A percentile compares a stretch with the other conserved stretches of the same genome.
Evolutionary conservation across 2,113 vertebrate species (phyloP).

Genomic region (Actenoides hombroni): DNA sequence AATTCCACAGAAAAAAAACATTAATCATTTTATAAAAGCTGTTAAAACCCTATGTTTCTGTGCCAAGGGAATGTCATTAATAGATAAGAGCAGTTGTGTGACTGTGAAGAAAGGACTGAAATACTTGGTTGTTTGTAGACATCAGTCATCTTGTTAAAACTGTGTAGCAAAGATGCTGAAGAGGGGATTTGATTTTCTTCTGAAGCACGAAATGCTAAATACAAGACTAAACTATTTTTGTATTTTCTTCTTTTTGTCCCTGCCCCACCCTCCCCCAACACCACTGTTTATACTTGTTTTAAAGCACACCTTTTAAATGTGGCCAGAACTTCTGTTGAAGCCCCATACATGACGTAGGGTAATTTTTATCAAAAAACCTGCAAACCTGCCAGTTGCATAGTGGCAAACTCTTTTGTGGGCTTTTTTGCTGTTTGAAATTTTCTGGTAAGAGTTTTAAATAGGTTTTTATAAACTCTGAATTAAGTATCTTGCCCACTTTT

Average conservation of each 20-base stretch:
- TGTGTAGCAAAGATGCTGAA: background rate
- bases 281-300: background rate
- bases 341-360: background rate
- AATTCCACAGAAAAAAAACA: background rate
- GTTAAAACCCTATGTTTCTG: background rate
- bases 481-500: background rate
- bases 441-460: background rate
- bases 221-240: background rate
- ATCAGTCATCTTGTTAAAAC: background rate
- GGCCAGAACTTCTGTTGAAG: background rate
- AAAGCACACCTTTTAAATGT: background rate
- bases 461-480: background rate
- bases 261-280: rapidly evolving
- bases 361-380: background rate
- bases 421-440: background rate
- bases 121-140: background rate
- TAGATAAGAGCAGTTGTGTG: background rate
- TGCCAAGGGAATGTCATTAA: background rate
- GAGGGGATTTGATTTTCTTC: background rate
- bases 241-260: background rate
- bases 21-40: background rate
- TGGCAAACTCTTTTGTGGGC: background rate
- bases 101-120: background rate
- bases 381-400: background rate
- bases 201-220: background rate